Evolutionary conservation across 2,113 vertebrate genomes (phyloP), one percentile per base, ranked within the genome.

Genomic region (Calidris pugnax): DNA sequence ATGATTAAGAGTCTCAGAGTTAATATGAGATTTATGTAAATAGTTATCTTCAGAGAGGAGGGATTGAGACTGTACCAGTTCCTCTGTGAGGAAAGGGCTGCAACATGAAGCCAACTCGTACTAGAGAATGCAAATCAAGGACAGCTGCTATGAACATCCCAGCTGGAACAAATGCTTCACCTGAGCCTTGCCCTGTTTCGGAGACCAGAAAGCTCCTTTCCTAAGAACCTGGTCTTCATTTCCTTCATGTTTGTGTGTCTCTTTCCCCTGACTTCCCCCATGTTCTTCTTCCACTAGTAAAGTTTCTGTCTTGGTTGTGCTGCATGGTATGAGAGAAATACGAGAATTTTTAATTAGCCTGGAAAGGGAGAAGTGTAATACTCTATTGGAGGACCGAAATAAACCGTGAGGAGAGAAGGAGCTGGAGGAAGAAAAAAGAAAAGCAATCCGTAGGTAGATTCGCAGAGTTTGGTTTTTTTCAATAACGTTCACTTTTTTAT

Each of bases 381-480:
- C 2, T 41, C 6, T 51, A 4, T 16, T 28, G n/a, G 78, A 78
- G 30, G 32, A 47, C 7, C 7, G 43, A 43, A 53, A 68, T 68
- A 10, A 86, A 50, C n/a, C 28, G 3, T 33, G 23, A 12, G 13
- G 10, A 53, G 59, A 72, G n/a, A 77, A 57, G 39, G 15, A 55
- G 27, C 53, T 55, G 4, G 5, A 19, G 4, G 10, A 15, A n/a
- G 51, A 17, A 60, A n/a, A 39, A 39, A 51, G 17, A 15, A 20
- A 33, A 33, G 12, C 10, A 68, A 4, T 26, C 22, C 62, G 47
- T 23, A 64, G 19, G 18, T 68, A 48, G 18, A 35, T 32, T 55
- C 12, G 28, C 0, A 4, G 33, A 11, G 9, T 45, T 26, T 28
- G 2, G 0, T 0, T 23, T 73, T 71, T 53, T 77, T 4, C 8